These are phyloP conservation scores for Rotaria sp. DNA, from an alignment of 2,888 invertebrate genomes.

Conservation along the genomic window DNA sequence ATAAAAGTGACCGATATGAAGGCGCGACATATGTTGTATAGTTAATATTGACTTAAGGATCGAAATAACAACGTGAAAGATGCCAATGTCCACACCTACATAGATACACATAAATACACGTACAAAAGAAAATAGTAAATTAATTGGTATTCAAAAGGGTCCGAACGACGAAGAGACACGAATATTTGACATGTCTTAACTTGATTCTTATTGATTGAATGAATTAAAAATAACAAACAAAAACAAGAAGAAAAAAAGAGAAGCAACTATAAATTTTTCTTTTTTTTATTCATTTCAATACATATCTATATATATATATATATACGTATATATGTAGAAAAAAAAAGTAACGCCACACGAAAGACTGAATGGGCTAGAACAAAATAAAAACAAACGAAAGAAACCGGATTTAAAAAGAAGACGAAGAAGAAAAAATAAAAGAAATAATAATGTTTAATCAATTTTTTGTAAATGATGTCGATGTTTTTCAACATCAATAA, in stretches of 20 bases:
- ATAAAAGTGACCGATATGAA: not conserved
- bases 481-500: constrained; percentile 44
- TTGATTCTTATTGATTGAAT: not conserved
- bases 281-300: not conserved
- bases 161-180: not conserved
- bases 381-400: not conserved
- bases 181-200: not conserved
- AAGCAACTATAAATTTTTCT: too few relatives aligned
- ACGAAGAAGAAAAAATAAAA: not conserved
- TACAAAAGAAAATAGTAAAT: not conserved
- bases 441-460: not conserved
- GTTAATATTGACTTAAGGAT: not conserved
- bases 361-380: constrained; percentile 7
- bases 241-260: not conserved
- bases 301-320: not conserved
- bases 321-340: not conserved
- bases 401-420: not conserved
- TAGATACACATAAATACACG: not conserved
- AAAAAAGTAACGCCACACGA: not conserved
- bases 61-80: not conserved
- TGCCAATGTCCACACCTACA: constrained; percentile 16
- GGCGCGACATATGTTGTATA: not conserved
- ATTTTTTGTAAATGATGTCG: not conserved
- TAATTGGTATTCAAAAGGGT: not conserved
- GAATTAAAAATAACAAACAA: not conserved